Conservation (phyloP, 2,113 vertebrate genomes). For the Oryctolagus cuniculus region DNA sequence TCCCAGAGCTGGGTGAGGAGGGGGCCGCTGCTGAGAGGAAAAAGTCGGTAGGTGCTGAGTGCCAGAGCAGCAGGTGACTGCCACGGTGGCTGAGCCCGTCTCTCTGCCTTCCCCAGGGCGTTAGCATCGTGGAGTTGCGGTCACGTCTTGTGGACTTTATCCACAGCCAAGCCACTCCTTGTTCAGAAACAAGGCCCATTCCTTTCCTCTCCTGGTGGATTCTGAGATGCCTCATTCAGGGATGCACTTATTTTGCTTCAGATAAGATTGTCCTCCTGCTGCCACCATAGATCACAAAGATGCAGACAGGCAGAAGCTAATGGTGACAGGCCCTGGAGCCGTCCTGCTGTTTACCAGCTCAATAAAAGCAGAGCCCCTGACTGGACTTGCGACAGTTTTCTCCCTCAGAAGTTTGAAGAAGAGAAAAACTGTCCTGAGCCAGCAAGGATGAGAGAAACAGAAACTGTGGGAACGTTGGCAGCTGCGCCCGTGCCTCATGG, state of each 20-base stretch:
- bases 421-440: conserved; percentile 29
- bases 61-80: not conserved
- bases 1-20: too few relatives aligned
- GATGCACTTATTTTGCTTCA: not conserved
- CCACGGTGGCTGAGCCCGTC: too few relatives aligned
- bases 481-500: not conserved
- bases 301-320: not conserved
- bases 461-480: not conserved
- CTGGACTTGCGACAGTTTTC: not conserved
- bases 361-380: not conserved
- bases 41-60: not conserved
- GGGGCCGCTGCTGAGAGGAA: not conserved
- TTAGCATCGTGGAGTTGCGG: not conserved
- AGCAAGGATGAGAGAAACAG: conserved; percentile 18
- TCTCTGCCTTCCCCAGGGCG: not conserved
- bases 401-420: conserved; percentile 46
- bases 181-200: not conserved
- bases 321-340: not conserved
- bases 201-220: not conserved
- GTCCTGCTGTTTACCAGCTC: not conserved
- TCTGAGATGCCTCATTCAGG: not conserved
- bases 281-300: not conserved
- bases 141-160: not conserved
- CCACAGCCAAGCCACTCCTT: not conserved
- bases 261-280: not conserved